These are phyloP conservation scores for Apodemus speciosus DNA, from an alignment of 2,113 vertebrate genomes.

Conservation along the genomic window DNA sequence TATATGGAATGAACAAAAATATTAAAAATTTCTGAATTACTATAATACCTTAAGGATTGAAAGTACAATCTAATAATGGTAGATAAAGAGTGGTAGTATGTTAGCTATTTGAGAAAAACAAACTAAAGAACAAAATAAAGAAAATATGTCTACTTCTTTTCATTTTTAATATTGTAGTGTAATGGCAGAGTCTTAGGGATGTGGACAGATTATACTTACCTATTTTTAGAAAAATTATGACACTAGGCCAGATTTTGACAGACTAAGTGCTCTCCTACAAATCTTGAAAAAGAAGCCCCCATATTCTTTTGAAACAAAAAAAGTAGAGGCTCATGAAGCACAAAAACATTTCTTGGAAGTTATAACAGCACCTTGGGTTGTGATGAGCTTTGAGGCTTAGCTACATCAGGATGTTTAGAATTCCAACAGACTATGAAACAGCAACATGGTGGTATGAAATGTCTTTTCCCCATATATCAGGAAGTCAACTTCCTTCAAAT, in stretches of 20 bases:
- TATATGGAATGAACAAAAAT: background rate
- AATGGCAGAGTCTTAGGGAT: background rate
- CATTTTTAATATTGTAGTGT: slow-evolving; percentile 27
- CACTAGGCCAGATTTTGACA: background rate
- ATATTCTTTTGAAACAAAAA: background rate
- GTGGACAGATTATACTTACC: background rate
- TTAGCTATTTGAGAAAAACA: slow-evolving; percentile 12
- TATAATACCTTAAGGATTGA: background rate
- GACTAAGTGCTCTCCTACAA: background rate
- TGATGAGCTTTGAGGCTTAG: background rate
- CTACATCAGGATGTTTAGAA: background rate
- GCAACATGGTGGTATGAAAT: background rate
- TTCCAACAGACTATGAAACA: background rate
- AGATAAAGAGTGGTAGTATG: background rate
- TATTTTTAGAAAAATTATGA: background rate
- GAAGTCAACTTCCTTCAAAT: background rate
- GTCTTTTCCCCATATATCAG: background rate
- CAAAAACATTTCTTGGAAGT: background rate
- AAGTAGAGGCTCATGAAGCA: background rate
- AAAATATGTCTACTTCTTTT: background rate
- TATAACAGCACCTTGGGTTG: background rate
- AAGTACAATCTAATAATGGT: slow-evolving; percentile 24
- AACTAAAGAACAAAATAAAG: slow-evolving; percentile 35
- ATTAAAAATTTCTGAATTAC: background rate
- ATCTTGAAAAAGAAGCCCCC: background rate